Evolutionary conservation across 30 jellyfish, hydroid and myxozoan species (phyloP).

Genomic region (Clytia hemisphaerica): DNA sequence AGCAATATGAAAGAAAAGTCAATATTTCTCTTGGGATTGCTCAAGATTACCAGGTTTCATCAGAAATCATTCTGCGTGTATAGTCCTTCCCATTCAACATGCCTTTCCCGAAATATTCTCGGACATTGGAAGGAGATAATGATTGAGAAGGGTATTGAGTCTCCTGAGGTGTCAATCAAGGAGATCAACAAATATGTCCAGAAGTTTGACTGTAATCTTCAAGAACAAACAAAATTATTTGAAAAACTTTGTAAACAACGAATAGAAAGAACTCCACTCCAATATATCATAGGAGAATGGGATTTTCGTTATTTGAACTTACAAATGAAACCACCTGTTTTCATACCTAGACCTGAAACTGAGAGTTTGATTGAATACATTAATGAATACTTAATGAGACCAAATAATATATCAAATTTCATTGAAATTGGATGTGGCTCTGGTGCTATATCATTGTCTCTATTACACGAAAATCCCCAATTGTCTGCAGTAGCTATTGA

Average conservation of each 20-base stretch:
- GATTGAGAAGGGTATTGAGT: conserved; percentile 26
- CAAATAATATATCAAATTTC: background rate
- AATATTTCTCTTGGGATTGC: too few species aligned
- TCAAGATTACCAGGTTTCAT: too few species aligned
- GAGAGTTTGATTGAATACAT: conserved; percentile 27
- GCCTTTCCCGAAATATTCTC: too few species aligned
- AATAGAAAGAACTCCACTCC: conserved; percentile 54
- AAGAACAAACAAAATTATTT: conserved; percentile 10
- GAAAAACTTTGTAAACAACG: conserved; percentile 20
- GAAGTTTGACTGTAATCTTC: background rate
- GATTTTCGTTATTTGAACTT: conserved; percentile 62
- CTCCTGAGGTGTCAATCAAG: conserved; percentile 45
- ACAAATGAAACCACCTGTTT: conserved; percentile 59
- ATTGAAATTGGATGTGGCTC: conserved; percentile 83
- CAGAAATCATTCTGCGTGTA: too few species aligned
- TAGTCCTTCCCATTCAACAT: too few species aligned
- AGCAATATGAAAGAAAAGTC: too few species aligned
- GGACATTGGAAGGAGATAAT: conserved; percentile 47
- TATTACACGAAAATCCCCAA: conserved; percentile 42
- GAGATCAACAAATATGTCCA: conserved; percentile 37
- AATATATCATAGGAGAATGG: conserved; percentile 80
- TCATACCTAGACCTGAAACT: conserved; percentile 94
- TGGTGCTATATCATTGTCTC: conserved; percentile 80
- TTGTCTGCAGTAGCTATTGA: conserved; percentile 46
- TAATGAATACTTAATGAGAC: background rate